Base-by-base conservation (phyloP, 2,888 invertebrate genomes). In the Chromoteleia sp. region DNA sequence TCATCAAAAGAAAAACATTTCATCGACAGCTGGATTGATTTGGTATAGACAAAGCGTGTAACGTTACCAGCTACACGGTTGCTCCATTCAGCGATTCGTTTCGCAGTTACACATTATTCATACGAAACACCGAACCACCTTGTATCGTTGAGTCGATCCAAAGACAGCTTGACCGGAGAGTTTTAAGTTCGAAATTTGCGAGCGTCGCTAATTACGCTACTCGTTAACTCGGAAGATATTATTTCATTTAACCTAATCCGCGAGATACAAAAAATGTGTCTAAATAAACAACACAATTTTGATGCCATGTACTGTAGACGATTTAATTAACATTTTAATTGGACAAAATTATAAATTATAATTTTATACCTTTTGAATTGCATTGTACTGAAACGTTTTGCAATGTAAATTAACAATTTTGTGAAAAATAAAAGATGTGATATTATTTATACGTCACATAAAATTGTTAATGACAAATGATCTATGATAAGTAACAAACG, bases 21-120 rank as follows among this genome's bases (percentile, higher is more conserved):
- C 67, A 67, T 58, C 54, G 58, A 67, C 65, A 75, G 48, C 48
- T 65, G 75, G 50, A 76, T 76, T 76, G 75, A 58, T 75, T 65
- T 41, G 36, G 29, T 67, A 68, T 59, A 76, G 50, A 76, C 50
- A 67, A 76, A 76, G 36, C 68, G 14, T 61, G 61, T 70, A 61
- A 70, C 68, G 68, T 61, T 77, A 36, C 54, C 48, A 39, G 68
- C 17, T 76, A 70, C 76, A 77, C 59, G 76, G 48, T 76, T 43
- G 50, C 52, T 76, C 76, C 67, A 75, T 75, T 75, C 75, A 75
- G 58, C 48, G 17, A 65, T 67, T 65, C 65, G 63, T 58, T 65
- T 74, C 71, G 29, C 50, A 21, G 59, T 76, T 43, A 43, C 59
- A 36, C 61, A 77, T 77, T 77, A 77, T 70, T 77, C 61, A 70